Evolutionary conservation across 1,140 invertebrate species (phyloP), one percentile per base, ranked within the genome.

Genomic region (Xylocopa sonorina): DNA sequence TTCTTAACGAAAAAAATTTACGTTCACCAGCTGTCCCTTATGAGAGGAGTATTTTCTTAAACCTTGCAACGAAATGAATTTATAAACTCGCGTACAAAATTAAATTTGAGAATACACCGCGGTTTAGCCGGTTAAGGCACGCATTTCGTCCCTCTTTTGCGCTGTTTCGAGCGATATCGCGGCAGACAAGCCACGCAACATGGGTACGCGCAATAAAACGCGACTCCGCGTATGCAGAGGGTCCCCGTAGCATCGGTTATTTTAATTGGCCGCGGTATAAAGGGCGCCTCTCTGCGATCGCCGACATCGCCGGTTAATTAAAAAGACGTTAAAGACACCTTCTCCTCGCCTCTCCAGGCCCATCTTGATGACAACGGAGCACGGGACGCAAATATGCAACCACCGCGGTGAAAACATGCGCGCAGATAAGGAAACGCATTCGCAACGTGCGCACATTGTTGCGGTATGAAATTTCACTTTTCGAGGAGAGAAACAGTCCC

Each of bases 211-310:
- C 29, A 43, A 43, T 58, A 24, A 68, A 53, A 68, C 24, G 53
- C 53, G 34, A 43, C 16, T 29, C 18, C 34, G 55, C 16, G n/a
- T 18, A 29, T 18, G 32, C 27, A 51, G 1, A 34, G n/a, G n/a
- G n/a, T n/a, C n/a, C 3, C 34, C 1, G 60, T 75, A 66, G 62
- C 48, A 55, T 57, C 53, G 76, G 51, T 78, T 79, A 78, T 67
- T 82, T 82, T 82, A 82, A 82, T 82, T 82, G 67, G 75, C 76
- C 34, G 12, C 57, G 32, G 46, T 62, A 60, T 58, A 71, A 71
- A 62, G 43, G 66, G 60, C 66, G 64, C 43, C 32, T 69, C 32
- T 63, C 53, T 69, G 57, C 62, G 67, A 78, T 78, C 76, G 34
- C 76, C 76, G 76, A 50, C 67, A n/a, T 71, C 63, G 74, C 58